Evolutionary conservation across 1,140 invertebrate genomes (phyloP).

Genomic region (Conus betulinus): DNA sequence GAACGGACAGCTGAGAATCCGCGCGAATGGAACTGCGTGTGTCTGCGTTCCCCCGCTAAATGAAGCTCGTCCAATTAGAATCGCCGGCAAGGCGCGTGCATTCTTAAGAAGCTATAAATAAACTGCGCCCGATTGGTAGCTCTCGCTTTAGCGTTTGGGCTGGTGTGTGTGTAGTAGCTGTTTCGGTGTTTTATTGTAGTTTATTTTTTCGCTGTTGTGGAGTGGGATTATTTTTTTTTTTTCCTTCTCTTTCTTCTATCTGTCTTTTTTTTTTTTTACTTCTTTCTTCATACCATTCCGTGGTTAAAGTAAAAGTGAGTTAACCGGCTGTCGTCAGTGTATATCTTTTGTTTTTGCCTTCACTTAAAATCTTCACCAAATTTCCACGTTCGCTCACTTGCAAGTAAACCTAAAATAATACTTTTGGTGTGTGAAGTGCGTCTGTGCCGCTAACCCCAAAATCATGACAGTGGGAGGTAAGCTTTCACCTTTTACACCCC

Average conservation of each 20-base stretch:
- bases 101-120: conserved; percentile 8
- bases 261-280: conserved; percentile 11
- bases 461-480: conserved; percentile 6
- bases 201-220: conserved; percentile 16
- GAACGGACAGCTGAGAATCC: background rate
- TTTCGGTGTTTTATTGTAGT: conserved; percentile 24
- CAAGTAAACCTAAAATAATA: background rate
- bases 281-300: conserved; percentile 13
- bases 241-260: conserved; percentile 16
- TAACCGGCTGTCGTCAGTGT: conserved; percentile 6
- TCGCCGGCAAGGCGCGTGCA: background rate
- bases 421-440: background rate
- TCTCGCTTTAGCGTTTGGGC: conserved; percentile 3
- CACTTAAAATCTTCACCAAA: background rate
- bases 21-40: background rate
- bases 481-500: background rate
- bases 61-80: conserved; percentile 10
- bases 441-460: conserved; percentile 1
- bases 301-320: background rate
- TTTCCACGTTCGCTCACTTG: conserved; percentile 9
- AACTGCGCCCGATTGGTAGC: background rate
- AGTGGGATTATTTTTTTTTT: conserved; percentile 4
- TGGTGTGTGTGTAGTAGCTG: conserved; percentile 36
- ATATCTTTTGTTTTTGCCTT: background rate
- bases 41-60: background rate